These are phyloP conservation scores for Drosophila cardini DNA, from an alignment of 1,140 invertebrate genomes.

Conservation along the genomic window DNA sequence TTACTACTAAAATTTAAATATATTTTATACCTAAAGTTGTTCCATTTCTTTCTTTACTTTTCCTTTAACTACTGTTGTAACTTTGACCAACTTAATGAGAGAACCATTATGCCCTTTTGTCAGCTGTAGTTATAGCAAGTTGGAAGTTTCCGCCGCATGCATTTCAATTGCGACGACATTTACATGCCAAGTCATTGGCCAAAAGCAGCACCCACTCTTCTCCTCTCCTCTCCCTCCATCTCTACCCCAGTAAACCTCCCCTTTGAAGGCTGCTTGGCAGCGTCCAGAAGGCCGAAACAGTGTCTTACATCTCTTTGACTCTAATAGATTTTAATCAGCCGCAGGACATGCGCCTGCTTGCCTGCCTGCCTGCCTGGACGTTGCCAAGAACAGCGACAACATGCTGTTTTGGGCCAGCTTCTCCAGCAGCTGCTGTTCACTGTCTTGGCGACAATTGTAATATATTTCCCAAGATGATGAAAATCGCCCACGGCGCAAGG, in stretches of 20 bases:
- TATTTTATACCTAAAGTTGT: too few relatives aligned
- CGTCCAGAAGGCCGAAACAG: constrained; percentile 32
- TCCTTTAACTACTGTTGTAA: too few relatives aligned
- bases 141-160: constrained; percentile 68
- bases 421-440: constrained; percentile 27
- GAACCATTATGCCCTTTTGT: constrained; percentile 25
- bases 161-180: constrained; percentile 80
- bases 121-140: constrained; percentile 57
- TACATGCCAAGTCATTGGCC: constrained; percentile 77
- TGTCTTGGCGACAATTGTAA: constrained; percentile 57
- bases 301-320: constrained; percentile 82
- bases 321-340: constrained; percentile 84
- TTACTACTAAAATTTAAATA: too few relatives aligned
- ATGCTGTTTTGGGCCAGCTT: constrained; percentile 61
- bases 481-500: constrained; percentile 42
- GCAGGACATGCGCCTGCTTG: constrained; percentile 65
- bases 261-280: not conserved
- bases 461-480: constrained; percentile 52
- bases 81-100: constrained; percentile 8
- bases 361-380: constrained; percentile 51
- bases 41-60: too few relatives aligned
- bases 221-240: constrained; percentile 3
- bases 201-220: constrained; percentile 23
- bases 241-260: too few relatives aligned
- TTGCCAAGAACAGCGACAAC: constrained; percentile 54